Base-by-base conservation (phyloP, 2,888 invertebrate species). In the Chrysina gloriosa region DNA sequence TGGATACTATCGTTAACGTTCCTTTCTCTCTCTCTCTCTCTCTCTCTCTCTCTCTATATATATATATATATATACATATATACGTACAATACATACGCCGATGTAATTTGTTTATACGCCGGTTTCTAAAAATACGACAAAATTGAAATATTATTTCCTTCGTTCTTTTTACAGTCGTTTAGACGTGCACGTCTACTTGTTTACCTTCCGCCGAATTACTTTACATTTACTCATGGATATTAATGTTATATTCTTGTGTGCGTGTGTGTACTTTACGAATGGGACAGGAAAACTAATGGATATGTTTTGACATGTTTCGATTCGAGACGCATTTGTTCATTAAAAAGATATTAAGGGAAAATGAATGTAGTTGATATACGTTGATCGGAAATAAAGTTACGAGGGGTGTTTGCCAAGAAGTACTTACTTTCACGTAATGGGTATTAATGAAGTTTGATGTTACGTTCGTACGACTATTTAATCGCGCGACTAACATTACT, bases 141-240 rank as follows among this genome's bases (percentile, higher is more conserved):
- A 50, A 50, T 29, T 50, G 27, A 50, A 50, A 50, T 50, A 50
- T 27, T 50, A 21, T 50, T 45, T 50, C 50, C 27, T 27, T 11
- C 29, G 50, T 50, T 27, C 50, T 50, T 50, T 27, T 50, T 50
- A 29, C 50, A 29, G 7, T 14, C 50, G 29, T 16, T 50, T 29
- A 50, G 27, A 27, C 27, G 27, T 23, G 11, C 11, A 29, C 50
- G 9, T 29, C 27, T 50, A 50, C n/a, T 11, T 50, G 27, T 50
- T 50, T 27, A 29, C 50, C 9, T 50, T 27, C 7, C 50, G 27
- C 5, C n/a, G 27, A 50, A 50, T 50, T 50, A 50, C 27, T 27
- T 45, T 45, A 45, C 29, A 27, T 50, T 29, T 50, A 50, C 19
- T 50, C 29, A 3, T 29, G 4, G 27, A 50, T 50, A 34, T 34